A percentile compares a stretch with the other conserved stretches of the same genome.
These are phyloP conservation scores for Mus spretus DNA, from an alignment of 2,797 vertebrate genomes.

Conservation along the genomic window DNA sequence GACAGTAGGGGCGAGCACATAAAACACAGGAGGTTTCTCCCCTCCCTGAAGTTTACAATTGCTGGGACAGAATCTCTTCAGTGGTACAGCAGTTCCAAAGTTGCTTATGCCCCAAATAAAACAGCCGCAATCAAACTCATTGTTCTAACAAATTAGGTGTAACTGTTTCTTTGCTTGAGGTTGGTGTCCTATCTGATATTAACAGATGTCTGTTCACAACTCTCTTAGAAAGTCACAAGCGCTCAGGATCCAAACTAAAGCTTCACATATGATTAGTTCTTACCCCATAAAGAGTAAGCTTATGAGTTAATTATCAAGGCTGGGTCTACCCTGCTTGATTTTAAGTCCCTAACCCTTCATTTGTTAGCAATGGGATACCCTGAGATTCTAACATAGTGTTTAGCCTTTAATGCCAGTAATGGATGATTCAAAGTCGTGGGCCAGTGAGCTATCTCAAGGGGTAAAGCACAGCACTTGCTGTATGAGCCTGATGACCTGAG, in stretches of 20 bases:
- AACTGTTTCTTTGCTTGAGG: background rate
- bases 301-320: constrained; percentile 25
- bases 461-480: background rate
- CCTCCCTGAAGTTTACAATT: background rate
- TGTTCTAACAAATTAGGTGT: background rate
- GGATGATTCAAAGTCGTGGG: background rate
- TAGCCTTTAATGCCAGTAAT: background rate
- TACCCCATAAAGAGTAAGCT: constrained; percentile 8
- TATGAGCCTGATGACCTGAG: background rate
- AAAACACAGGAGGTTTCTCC: background rate
- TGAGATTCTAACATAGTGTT: background rate
- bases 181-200: background rate
- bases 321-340: background rate
- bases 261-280: background rate
- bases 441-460: background rate
- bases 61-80: background rate
- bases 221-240: background rate
- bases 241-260: background rate
- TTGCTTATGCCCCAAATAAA: background rate
- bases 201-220: background rate
- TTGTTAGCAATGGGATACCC: background rate
- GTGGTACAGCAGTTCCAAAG: background rate
- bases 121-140: background rate
- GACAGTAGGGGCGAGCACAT: background rate
- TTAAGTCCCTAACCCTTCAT: constrained; percentile 18